phyloP scores from a whole-genome alignment of 2,113 vertebrate genomes.

The Hassar affinis region DNA sequence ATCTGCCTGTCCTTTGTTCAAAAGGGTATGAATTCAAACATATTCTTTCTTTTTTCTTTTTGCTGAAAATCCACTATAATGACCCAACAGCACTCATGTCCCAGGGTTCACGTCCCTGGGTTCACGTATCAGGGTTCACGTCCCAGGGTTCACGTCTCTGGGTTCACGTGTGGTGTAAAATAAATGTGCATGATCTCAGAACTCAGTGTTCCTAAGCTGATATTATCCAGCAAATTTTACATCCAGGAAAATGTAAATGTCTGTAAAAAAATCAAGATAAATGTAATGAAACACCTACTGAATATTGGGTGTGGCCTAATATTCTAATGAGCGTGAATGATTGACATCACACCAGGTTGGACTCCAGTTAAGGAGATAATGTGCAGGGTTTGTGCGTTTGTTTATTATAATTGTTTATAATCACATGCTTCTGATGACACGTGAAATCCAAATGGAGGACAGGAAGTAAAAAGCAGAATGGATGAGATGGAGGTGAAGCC shows the following conservation, averaged over 20 bases:
- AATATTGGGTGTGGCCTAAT: not conserved
- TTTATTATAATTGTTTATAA: not conserved
- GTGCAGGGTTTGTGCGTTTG: not conserved
- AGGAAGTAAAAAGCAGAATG: too few species aligned
- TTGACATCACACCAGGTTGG: not conserved
- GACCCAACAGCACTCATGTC: not conserved
- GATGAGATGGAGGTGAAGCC: too few species aligned
- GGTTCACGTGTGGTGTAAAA: not conserved
- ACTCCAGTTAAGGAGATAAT: not conserved
- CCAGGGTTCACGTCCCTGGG: not conserved
- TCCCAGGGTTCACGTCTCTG: not conserved
- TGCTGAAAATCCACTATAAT: not conserved
- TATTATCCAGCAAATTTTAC: not conserved
- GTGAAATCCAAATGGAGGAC: too few species aligned
- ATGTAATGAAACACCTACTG: not conserved
- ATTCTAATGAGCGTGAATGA: not conserved
- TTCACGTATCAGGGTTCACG: too few species aligned
- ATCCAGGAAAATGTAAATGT: not conserved
- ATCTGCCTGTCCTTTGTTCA: conserved; percentile 61
- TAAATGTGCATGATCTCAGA: too few species aligned
- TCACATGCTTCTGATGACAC: too few species aligned
- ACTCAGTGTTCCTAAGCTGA: not conserved
- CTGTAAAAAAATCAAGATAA: not conserved
- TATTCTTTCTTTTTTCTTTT: too few species aligned
- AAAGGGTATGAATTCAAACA: conserved; percentile 23